phyloP scores from a whole-genome alignment of 64 coral and sea anemone species.

The Exaiptasia diaphana region DNA sequence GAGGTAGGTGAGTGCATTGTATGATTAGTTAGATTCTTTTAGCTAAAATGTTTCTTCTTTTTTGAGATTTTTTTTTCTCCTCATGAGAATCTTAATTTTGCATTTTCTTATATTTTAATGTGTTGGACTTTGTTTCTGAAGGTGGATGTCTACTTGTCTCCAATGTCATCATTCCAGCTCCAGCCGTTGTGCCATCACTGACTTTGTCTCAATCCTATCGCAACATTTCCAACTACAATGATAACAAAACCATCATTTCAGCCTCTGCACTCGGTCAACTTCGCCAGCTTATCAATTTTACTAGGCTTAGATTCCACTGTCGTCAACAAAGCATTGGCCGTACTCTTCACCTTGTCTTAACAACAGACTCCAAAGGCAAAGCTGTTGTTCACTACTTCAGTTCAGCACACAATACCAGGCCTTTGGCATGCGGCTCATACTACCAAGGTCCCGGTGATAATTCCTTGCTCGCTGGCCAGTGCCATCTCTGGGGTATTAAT shows the following conservation, averaged over 20 bases:
- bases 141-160: conserved; percentile 36
- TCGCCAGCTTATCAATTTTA: background rate
- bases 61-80: too few species aligned
- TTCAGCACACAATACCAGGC: background rate
- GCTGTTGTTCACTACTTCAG: conserved; percentile 20
- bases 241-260: conserved; percentile 1
- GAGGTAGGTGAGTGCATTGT: conserved; percentile 8
- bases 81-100: too few species aligned
- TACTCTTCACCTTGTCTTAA: conserved; percentile 2
- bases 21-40: background rate
- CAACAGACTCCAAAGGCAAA: background rate
- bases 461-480: background rate
- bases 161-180: background rate
- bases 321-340: conserved; percentile 12
- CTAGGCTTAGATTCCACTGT: conserved; percentile 35
- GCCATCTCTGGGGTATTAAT: background rate
- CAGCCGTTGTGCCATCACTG: background rate
- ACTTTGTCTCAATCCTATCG: background rate
- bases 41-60: too few species aligned
- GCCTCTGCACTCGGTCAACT: background rate
- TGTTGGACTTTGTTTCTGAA: too few species aligned
- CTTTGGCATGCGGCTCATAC: conserved; percentile 14
- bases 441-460: background rate
- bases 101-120: too few species aligned
- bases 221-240: conserved; percentile 15